Evolutionary conservation across 1,140 invertebrate species (phyloP), one percentile per base, ranked within the genome.

Genomic region (Drosophila quadrilineata): DNA sequence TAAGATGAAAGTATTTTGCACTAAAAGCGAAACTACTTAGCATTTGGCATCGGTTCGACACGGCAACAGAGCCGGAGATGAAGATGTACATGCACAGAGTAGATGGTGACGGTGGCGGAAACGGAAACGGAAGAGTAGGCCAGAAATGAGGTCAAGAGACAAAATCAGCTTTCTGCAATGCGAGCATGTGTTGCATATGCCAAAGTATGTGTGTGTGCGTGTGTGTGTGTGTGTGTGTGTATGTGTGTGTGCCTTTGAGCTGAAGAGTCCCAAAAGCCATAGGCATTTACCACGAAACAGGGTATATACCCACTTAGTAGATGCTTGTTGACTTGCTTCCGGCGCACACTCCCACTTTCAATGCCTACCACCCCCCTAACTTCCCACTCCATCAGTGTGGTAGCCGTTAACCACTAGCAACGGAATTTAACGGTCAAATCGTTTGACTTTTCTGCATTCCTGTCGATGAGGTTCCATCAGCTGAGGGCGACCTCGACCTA

Each of bases 11-110:
- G 75, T 69, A 64, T 75, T 82, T 76, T 75, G 76, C 76, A 80
- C 76, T 80, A 80, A 80, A 82, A 82, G 76, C 76, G 77, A 84
- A 84, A 82, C 76, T 82, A 82, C 76, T 76, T 82, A 82, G 76
- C 76, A 82, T 80, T 80, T 79, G 68, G 57, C 50, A 56, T 68
- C 29, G n/a, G n/a, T n/a, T n/a, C n/a, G n/a, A n/a, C n/a, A n/a
- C 50, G 68, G 49, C 43, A 54, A 50, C 43, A 49, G 21, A 46
- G 60, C 35, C 21, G 35, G 38, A 71, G 17, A 33, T 21, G 33
- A 8, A 33, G 58, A n/a, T n/a, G n/a, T n/a, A n/a, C n/a, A n/a
- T n/a, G n/a, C n/a, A n/a, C n/a, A 29, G 22, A 28, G 12, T 1
- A 28, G 49, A 29, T 6, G 14, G 14, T 2, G 14, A 24, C 0